phyloP scores from a whole-genome alignment of 2,888 invertebrate genomes.

The Mimumesa dahlbomi region DNA sequence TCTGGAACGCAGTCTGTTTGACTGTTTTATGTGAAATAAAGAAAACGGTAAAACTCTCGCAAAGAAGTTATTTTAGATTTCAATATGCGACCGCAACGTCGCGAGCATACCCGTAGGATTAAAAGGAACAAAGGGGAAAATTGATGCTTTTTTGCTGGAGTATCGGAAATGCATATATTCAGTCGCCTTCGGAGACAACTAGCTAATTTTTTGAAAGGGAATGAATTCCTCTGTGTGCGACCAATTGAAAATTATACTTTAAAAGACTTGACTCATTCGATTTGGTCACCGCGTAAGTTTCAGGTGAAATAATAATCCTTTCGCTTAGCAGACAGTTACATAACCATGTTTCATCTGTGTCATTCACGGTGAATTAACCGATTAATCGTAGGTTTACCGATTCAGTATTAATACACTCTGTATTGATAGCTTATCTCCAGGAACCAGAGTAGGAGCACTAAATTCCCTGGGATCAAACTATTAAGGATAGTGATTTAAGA shows the following conservation, averaged over 20 bases:
- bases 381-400: neutral
- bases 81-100: neutral
- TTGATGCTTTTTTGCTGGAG: neutral
- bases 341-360: neutral
- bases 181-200: slow-evolving; percentile 7
- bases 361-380: neutral
- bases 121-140: slow-evolving; percentile 5
- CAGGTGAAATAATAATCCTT: neutral
- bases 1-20: neutral
- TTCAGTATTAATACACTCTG: neutral
- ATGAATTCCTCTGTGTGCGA: neutral
- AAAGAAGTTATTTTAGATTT: neutral
- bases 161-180: slow-evolving; percentile 11
- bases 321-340: no score
- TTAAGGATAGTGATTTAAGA: slow-evolving; percentile 16
- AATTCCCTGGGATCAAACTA: slow-evolving; percentile 3
- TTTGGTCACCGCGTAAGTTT: neutral
- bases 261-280: neutral
- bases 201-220: slow-evolving; percentile 10
- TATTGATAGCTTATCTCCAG: neutral
- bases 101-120: neutral
- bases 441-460: neutral
- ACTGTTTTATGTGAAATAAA: neutral
- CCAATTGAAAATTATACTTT: slow-evolving; percentile 1
- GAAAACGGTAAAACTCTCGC: neutral